phyloP scores from a whole-genome alignment of 2,888 invertebrate genomes.

The Oxycera nigricornis region DNA sequence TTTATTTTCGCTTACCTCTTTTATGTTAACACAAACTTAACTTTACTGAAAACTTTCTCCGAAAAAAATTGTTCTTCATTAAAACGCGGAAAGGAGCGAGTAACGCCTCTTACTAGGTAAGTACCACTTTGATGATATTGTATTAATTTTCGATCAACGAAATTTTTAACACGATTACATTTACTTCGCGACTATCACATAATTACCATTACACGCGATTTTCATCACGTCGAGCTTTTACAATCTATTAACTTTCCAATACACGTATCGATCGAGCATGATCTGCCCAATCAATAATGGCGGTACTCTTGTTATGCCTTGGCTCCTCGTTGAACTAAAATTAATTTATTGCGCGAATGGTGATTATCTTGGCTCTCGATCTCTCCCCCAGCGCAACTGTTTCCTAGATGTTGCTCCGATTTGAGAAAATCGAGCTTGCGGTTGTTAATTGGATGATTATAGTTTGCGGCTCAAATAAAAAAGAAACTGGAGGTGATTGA shows the following conservation, averaged over 20 bases:
- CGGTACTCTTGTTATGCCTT: not conserved
- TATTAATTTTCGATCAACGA: too few species aligned
- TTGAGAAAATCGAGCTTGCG: slow-evolving; percentile 11
- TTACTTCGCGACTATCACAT: too few species aligned
- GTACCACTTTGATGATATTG: too few species aligned
- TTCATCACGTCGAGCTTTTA: not conserved
- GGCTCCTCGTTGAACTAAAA: not conserved
- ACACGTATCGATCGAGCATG: not conserved
- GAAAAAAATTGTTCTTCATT: too few species aligned
- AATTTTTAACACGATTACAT: too few species aligned
- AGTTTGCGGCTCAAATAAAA: not conserved
- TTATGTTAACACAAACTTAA: too few species aligned
- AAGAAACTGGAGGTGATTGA: not conserved
- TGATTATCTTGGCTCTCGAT: not conserved
- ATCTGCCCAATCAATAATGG: not conserved
- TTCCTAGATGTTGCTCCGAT: not conserved
- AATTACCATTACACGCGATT: not conserved
- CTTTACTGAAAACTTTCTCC: too few species aligned
- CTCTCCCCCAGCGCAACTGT: not conserved
- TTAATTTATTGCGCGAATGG: not conserved
- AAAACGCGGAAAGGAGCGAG: too few species aligned
- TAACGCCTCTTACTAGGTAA: too few species aligned
- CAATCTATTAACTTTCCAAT: not conserved
- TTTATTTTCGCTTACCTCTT: too few species aligned
- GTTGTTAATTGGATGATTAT: slow-evolving; percentile 19